phyloP scores from a whole-genome alignment of 1,140 invertebrate species.

The Drosophila baimaii region DNA sequence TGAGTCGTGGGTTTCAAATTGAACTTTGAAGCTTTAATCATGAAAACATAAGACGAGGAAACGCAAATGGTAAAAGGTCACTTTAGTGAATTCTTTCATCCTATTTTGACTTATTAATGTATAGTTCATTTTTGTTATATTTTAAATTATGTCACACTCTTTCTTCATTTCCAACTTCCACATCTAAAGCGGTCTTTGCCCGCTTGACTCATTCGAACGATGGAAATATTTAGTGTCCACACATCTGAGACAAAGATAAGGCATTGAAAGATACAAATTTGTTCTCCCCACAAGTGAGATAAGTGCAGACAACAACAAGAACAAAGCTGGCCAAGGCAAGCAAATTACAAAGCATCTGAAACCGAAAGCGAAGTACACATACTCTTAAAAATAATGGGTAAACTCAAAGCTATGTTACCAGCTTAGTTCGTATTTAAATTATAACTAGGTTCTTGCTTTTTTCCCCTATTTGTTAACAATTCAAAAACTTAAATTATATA shows the following conservation, averaged over 20 bases:
- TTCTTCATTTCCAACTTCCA: neutral
- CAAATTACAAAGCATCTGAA: constrained; percentile 32
- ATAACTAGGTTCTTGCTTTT: neutral
- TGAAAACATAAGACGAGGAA: too few species aligned
- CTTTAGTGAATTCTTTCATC: neutral
- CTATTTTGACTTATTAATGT: too few species aligned
- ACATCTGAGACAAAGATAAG: constrained; percentile 68
- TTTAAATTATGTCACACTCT: neutral
- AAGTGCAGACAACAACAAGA: constrained; percentile 37
- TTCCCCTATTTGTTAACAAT: too few species aligned
- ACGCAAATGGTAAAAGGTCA: neutral
- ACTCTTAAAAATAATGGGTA: neutral
- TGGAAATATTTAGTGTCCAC: constrained; percentile 24
- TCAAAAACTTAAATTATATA: too few species aligned
- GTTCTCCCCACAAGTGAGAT: constrained; percentile 40
- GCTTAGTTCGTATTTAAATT: neutral
- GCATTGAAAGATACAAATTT: constrained; percentile 58
- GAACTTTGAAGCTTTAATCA: neutral
- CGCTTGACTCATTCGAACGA: constrained; percentile 20
- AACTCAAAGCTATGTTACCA: neutral
- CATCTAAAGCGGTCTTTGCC: neutral
- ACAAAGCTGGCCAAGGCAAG: constrained; percentile 30
- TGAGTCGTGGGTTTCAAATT: neutral
- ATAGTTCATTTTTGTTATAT: neutral
- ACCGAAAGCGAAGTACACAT: neutral